A percentile compares a stretch with the other conserved stretches of the same genome.
Evolutionary conservation across 1,140 invertebrate species (phyloP).

Genomic region (Melanaphis sacchari): DNA sequence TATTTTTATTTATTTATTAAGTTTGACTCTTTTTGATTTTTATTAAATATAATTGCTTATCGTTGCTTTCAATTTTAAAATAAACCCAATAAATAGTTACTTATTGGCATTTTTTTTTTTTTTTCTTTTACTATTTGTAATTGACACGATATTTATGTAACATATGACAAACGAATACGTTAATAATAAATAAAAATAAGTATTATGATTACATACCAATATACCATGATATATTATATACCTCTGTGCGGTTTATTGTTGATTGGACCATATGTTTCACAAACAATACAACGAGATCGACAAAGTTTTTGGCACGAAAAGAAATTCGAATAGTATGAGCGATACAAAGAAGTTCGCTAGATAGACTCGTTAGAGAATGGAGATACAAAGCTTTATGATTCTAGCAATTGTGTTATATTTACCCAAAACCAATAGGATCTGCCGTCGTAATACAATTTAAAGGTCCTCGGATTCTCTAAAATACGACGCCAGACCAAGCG

Average conservation of each 20-base stretch:
- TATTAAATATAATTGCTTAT: too few relatives aligned
- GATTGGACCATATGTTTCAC: neutral
- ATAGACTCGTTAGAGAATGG: neutral
- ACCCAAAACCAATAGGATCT: constrained; percentile 43
- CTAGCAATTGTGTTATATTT: constrained; percentile 28
- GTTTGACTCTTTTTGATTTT: too few relatives aligned
- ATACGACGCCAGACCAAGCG: neutral
- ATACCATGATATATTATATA: too few relatives aligned
- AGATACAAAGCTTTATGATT: constrained; percentile 41
- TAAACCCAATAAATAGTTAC: too few relatives aligned
- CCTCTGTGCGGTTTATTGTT: too few relatives aligned
- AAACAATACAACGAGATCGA: neutral
- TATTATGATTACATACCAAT: neutral
- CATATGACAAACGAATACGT: neutral
- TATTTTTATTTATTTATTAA: too few relatives aligned
- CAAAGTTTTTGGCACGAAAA: constrained; percentile 43
- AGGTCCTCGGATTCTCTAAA: constrained; percentile 31
- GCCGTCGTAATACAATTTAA: constrained; percentile 49
- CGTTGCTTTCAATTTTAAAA: too few relatives aligned
- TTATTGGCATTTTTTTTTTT: too few relatives aligned
- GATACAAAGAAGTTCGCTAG: neutral
- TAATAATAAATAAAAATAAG: neutral
- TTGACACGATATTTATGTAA: neutral
- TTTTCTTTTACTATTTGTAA: too few relatives aligned
- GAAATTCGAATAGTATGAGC: neutral